Evolutionary conservation across 1,140 invertebrate species (phyloP), one percentile per base, ranked within the genome.

Genomic region (Ostrea denselamellosa): DNA sequence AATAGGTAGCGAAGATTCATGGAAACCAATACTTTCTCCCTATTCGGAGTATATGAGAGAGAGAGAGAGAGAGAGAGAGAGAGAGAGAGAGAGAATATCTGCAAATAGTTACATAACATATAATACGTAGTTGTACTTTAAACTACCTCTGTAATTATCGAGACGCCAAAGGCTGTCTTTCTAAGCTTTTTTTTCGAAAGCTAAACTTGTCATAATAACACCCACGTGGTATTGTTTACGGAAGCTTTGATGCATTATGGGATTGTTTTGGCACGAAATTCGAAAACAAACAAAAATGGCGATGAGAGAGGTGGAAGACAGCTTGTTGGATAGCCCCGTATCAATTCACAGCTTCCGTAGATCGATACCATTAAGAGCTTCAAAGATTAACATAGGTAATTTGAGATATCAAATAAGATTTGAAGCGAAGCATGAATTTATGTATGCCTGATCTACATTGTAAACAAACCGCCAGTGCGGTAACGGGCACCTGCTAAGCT

Each of bases 191-290:
- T n/a, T n/a, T n/a, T n/a, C n/a, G n/a, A n/a, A n/a, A n/a, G n/a
- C n/a, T n/a, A n/a, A n/a, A n/a, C n/a, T n/a, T n/a, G n/a, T n/a
- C n/a, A n/a, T n/a, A n/a, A n/a, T n/a, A n/a, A n/a, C n/a, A n/a
- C n/a, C n/a, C 65, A 71, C 65, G 65, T 71, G 65, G 7, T 25
- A 25, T 71, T 71, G 65, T 71, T 71, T 71, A 34, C 65, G 65
- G 65, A 71, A 71, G 25, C 65, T 25, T n/a, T 25, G 65, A 14
- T 85, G 85, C 85, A 85, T 68, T 85, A 52, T 85, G 85, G 85
- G 85, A 85, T 68, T 71, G 65, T 68, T n/a, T 44, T 34, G 85
- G 85, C 85, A n/a, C 85, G 85, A 85, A 85, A 85, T 85, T 85
- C 85, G 65, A 85, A 85, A 71, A 71, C 58, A 77, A 52, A 54